Percentiles rank a stretch among this genome's conserved stretches.
Conservation (phyloP, 2,113 vertebrate species). For the Neolamprologus sp. region DNA sequence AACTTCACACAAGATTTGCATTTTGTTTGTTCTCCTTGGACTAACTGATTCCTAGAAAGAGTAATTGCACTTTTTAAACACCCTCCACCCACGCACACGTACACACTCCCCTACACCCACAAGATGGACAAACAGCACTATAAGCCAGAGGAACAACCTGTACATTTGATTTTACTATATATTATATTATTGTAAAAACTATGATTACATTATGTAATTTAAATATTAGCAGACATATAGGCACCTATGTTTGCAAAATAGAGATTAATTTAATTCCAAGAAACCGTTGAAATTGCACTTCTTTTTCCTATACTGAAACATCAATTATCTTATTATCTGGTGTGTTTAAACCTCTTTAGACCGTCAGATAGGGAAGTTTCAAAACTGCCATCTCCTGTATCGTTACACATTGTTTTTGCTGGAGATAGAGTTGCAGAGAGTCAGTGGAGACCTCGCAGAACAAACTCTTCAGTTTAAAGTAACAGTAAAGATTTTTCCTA, state of each 20-base stretch:
- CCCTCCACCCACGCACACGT: fast-evolving
- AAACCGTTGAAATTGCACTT: background rate
- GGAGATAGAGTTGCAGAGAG: background rate
- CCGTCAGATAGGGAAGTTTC: background rate
- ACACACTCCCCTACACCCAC: background rate
- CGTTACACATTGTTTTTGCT: background rate
- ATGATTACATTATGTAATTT: background rate
- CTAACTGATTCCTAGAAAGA: background rate
- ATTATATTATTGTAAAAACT: background rate
- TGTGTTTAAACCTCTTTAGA: background rate
- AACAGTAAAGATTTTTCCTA: background rate
- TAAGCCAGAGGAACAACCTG: background rate
- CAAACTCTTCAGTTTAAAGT: background rate
- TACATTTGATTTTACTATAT: background rate
- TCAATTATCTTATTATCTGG: background rate
- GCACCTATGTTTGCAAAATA: background rate
- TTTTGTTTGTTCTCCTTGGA: background rate
- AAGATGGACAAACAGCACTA: background rate
- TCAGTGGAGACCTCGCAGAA: fast-evolving
- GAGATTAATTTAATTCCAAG: background rate
- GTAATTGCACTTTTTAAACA: background rate
- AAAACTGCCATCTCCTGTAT: background rate
- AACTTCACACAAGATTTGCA: background rate
- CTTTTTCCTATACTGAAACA: background rate
- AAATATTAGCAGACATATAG: background rate